Evolutionary conservation across 2,113 vertebrate genomes (phyloP).

Genomic region (Calidris pygmaea): DNA sequence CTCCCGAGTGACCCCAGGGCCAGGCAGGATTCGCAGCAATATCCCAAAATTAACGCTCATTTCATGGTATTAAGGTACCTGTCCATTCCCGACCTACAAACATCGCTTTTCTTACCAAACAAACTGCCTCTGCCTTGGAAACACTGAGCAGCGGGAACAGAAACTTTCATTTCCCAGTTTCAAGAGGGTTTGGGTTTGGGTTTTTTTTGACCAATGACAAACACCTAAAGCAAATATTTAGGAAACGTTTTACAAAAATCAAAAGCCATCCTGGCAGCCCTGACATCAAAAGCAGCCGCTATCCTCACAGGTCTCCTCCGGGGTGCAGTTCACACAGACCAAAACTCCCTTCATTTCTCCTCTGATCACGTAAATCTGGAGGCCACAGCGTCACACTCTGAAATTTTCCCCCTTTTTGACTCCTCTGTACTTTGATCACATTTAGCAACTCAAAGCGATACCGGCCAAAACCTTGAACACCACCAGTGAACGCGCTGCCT

Average conservation of each 20-base stretch:
- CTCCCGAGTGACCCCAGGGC: no score
- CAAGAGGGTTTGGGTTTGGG: no score
- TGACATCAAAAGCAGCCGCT: neutral
- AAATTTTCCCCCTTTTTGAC: neutral
- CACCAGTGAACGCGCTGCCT: rapidly evolving
- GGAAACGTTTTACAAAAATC: neutral
- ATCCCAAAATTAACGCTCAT: rapidly evolving
- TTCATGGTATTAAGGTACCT: no score
- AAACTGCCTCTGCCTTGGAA: neutral
- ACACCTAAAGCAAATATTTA: neutral
- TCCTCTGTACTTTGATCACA: neutral
- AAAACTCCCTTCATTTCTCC: rapidly evolving
- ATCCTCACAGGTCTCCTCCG: rapidly evolving
- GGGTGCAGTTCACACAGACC: neutral
- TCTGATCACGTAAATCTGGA: neutral
- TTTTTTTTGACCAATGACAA: neutral
- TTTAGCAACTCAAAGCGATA: neutral
- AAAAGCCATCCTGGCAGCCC: neutral
- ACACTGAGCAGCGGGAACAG: rapidly evolving
- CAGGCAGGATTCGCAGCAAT: neutral
- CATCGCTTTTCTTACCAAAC: neutral
- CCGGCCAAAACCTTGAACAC: neutral
- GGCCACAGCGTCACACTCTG: rapidly evolving
- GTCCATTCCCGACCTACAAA: neutral
- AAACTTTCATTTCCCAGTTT: neutral